phyloP scores from a whole-genome alignment of 2,888 invertebrate species.

The Matsumyia berberina region DNA sequence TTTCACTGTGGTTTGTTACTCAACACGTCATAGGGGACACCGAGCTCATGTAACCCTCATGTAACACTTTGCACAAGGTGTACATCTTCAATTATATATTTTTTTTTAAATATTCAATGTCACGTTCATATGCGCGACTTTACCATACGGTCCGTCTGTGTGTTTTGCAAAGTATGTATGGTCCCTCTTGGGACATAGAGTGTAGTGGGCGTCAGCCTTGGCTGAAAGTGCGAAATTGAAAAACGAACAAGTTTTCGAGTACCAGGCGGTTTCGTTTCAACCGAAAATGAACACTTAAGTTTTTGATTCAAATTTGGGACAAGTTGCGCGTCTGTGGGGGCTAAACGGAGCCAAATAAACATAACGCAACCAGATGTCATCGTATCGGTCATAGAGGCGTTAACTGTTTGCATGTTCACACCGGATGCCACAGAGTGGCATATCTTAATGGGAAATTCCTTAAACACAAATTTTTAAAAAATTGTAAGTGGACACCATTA shows the following conservation, averaged over 20 bases:
- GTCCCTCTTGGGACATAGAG: not conserved
- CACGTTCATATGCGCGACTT: slow-evolving; percentile 36
- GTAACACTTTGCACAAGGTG: not conserved
- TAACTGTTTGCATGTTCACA: slow-evolving; percentile 14
- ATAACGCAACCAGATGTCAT: slow-evolving; percentile 43
- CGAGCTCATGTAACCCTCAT: slow-evolving; percentile 14
- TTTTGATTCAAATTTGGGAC: slow-evolving; percentile 14
- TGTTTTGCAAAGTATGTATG: slow-evolving; percentile 6
- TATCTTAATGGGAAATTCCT: slow-evolving; percentile 16
- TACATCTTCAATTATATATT: slow-evolving; percentile 15
- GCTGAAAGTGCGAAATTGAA: slow-evolving; percentile 34
- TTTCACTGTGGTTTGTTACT: slow-evolving; percentile 26
- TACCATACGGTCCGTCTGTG: slow-evolving; percentile 17
- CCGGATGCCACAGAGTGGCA: slow-evolving; percentile 19
- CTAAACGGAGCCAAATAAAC: slow-evolving; percentile 18
- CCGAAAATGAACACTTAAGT: not conserved
- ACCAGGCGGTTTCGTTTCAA: slow-evolving; percentile 8
- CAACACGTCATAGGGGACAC: slow-evolving; percentile 15
- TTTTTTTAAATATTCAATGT: slow-evolving; percentile 36
- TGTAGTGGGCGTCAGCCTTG: slow-evolving; percentile 54
- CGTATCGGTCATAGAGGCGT: slow-evolving; percentile 38
- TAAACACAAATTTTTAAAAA: not conserved
- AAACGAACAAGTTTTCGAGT: slow-evolving; percentile 25
- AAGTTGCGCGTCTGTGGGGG: not conserved
- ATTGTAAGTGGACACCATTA: slow-evolving; percentile 35